Percentiles rank a stretch among this genome's conserved stretches.
Evolutionary conservation across 2,113 vertebrate genomes (phyloP).

Genomic region (Butorides virescens): DNA sequence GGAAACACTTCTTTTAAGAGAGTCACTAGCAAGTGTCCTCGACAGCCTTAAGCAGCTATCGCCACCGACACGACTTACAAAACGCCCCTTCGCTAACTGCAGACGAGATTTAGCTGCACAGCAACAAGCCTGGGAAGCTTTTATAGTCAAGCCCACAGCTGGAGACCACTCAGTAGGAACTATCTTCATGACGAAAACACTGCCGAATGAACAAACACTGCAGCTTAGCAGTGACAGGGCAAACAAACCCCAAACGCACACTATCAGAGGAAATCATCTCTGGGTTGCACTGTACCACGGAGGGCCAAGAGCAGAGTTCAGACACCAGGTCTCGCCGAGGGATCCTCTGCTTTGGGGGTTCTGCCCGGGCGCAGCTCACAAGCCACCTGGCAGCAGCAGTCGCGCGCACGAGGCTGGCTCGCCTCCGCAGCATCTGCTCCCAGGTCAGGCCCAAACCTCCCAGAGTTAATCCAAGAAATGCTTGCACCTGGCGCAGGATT

Average conservation of each 20-base stretch:
- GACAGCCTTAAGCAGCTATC: not conserved
- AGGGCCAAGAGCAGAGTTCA: not conserved
- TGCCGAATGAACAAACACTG: not conserved
- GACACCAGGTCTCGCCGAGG: not conserved
- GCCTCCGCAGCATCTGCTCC: not conserved
- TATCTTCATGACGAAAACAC: not conserved
- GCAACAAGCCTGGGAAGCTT: slow-evolving; percentile 27
- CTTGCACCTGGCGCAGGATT: slow-evolving; percentile 3
- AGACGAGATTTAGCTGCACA: not conserved
- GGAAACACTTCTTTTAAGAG: slow-evolving; percentile 1
- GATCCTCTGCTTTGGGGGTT: not conserved
- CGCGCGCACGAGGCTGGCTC: not conserved
- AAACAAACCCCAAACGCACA: not conserved
- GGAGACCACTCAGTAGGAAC: not conserved
- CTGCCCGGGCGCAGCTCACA: not conserved
- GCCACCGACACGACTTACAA: not conserved
- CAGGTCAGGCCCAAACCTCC: not conserved
- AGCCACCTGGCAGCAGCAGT: not conserved
- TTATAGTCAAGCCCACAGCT: slow-evolving; percentile 8
- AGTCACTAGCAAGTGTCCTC: not conserved
- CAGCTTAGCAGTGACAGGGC: not conserved
- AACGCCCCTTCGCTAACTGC: not conserved
- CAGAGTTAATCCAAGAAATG: not conserved
- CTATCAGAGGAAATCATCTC: not conserved
- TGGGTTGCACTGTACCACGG: not conserved